Base-by-base conservation (phyloP, 2,888 invertebrate species). In the Agrotis segetum region DNA sequence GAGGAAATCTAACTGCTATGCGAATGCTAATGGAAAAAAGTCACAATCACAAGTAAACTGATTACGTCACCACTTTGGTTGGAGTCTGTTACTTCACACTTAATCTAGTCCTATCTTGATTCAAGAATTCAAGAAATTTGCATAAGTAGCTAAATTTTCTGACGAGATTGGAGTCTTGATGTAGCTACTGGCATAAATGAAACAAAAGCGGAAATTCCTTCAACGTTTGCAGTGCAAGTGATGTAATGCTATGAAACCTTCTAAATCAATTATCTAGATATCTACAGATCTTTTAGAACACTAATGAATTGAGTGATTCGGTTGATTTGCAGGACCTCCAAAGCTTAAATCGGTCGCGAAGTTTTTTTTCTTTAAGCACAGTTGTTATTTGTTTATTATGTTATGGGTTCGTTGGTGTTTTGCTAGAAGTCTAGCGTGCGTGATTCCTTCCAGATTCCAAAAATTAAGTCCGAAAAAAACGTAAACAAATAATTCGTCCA, bases 401-500 rank as follows among this genome's bases (percentile, higher is more conserved):
- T 44, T 67, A 66, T 46, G 55, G 61, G 75, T 64, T 74, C 56
- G 29, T 66, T 61, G 66, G 59, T 77, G 73, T 69, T 71, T 79
- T 60, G 11, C 62, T 64, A 82, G 66, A 63, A 79, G 66, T 74
- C 72, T 73, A 77, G 78, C 74, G 73, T 78, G 78, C 74, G 73
- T 78, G 81, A 78, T 85, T 84, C 81, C 74, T 74, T 77, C 80
- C 76, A 81, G 68, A 67, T 78, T 77, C 66, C 73, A 56, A 67
- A 55, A 77, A 56, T 65, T 56, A 63, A 71, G 62, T 53, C 72
- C 75, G 64, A 91, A 93, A 92, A 34, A 92, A 92, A 91, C 87
- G 89, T 92, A 93, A 93, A 92, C 92, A 92, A 90, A 90, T 86
- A 74, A 81, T 81, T 81, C 71, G 78, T 66, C 81, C 71, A 88